These are phyloP conservation scores for Platysternon megacephalum DNA, from an alignment of 2,113 vertebrate genomes.

Conservation along the genomic window DNA sequence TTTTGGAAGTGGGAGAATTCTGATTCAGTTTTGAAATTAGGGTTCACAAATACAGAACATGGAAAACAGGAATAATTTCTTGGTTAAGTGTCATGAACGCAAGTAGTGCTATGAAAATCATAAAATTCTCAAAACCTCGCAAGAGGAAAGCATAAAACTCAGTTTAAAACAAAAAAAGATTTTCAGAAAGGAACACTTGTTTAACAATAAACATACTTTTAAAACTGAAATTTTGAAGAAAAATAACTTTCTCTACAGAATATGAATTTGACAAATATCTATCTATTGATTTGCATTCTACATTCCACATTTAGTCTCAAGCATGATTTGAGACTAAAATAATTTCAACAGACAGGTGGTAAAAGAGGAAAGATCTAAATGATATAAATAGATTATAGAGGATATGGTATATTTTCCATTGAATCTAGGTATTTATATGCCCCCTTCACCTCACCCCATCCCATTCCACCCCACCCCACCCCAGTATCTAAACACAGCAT, in stretches of 20 bases:
- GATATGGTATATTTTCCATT: not conserved
- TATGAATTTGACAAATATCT: not conserved
- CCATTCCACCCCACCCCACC: fast-evolving
- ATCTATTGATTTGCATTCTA: not conserved
- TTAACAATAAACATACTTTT: not conserved
- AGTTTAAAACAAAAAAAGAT: not conserved
- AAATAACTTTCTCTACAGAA: not conserved
- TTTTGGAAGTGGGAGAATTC: not conserved
- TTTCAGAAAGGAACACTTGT: not conserved
- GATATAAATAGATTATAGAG: not conserved
- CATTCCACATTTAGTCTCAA: slow-evolving; percentile 11
- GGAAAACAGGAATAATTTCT: not conserved
- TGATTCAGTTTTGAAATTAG: not conserved
- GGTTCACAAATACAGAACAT: not conserved
- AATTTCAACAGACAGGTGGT: not conserved
- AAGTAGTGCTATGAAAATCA: not conserved
- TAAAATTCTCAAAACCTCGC: not conserved
- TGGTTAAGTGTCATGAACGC: not conserved
- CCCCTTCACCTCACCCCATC: not conserved
- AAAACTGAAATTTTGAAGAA: not conserved
- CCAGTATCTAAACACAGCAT: not conserved
- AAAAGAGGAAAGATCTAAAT: not conserved
- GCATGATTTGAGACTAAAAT: not conserved
- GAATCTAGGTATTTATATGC: slow-evolving; percentile 9
- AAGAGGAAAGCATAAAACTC: not conserved